Evolutionary conservation across 2,797 vertebrate genomes (phyloP), one percentile per base, ranked within the genome.

Genomic region (Denticeps clupeoides): DNA sequence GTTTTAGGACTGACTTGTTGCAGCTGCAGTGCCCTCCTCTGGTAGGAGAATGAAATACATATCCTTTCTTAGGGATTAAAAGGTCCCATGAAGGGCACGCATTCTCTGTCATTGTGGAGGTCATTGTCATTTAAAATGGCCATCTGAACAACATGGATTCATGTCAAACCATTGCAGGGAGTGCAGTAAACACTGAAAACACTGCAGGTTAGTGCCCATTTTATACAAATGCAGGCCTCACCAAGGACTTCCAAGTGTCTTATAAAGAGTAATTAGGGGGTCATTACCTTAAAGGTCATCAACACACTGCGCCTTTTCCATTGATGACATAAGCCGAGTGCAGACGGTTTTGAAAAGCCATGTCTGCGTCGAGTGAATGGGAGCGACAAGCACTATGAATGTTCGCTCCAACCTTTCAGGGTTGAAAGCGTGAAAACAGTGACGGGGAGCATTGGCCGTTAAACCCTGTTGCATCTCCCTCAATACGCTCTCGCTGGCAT

Each of bases 11-110:
- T 51, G 16, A 2, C 49, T 55, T 61, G 35, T 64, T 61, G 58
- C 53, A 58, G 56, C 49, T 51, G 35, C 55, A 68, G 59, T 53
- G 70, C 65, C 70, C 67, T 58, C 70, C 32, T 56, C 58, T 58
- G 70, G 70, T 45, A 6, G 60, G 25, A 62, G 31, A 47, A 25
- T 28, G 27, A 21, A 49, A 18, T 16, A 8, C 15, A 37, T 7
- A 16, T 18, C 13, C 15, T 15, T 33, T 6, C 6, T 7, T 3
- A 3, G n/a, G 13, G 31, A 33, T 33, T 15, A 33, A 33, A 33
- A 33, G n/a, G n/a, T n/a, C n/a, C n/a, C n/a, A n/a, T n/a, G n/a
- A n/a, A n/a, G n/a, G n/a, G n/a, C n/a, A n/a, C n/a, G n/a, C n/a
- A n/a, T n/a, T n/a, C n/a, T n/a, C n/a, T n/a, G n/a, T n/a, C n/a